Evolutionary conservation across 2,888 invertebrate genomes (phyloP).

Genomic region (Philaethria dido): DNA sequence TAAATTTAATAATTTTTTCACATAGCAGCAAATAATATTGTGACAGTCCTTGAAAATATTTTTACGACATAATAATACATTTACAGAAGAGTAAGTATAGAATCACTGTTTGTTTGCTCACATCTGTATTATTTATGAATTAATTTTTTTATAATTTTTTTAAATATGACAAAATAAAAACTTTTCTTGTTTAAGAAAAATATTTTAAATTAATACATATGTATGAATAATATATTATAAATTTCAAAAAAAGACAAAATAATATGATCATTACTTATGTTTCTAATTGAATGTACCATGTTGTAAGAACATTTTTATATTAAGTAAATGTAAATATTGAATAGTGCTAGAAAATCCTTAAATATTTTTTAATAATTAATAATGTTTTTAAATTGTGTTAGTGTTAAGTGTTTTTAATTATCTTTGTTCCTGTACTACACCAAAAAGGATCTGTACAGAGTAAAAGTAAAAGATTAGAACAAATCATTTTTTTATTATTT

Average conservation of each 20-base stretch:
- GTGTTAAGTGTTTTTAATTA: conserved; percentile 21
- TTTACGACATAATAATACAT: not conserved
- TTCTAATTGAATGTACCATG: not conserved
- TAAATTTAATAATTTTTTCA: not conserved
- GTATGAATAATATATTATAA: not conserved
- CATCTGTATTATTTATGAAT: not conserved
- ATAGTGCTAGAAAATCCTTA: conserved; percentile 21
- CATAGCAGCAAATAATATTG: not conserved
- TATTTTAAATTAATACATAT: not conserved
- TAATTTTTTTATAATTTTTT: not conserved
- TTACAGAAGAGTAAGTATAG: too few species aligned
- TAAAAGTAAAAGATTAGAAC: conserved; percentile 23
- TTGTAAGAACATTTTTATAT: not conserved
- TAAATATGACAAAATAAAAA: not conserved
- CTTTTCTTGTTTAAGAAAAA: not conserved
- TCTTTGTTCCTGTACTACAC: conserved; percentile 41
- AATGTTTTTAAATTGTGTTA: conserved; percentile 17
- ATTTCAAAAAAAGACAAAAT: not conserved
- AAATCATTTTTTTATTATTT: conserved; percentile 12
- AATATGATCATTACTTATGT: not conserved
- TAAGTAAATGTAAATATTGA: conserved; percentile 22
- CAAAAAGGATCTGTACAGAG: conserved; percentile 39
- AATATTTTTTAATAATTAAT: conserved; percentile 12
- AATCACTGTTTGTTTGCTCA: not conserved
- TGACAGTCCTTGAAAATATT: not conserved